Percentiles rank a stretch among this genome's conserved stretches.
Evolutionary conservation across 2,113 vertebrate genomes (phyloP).

Genomic region (Lethenteron reissneri): DNA sequence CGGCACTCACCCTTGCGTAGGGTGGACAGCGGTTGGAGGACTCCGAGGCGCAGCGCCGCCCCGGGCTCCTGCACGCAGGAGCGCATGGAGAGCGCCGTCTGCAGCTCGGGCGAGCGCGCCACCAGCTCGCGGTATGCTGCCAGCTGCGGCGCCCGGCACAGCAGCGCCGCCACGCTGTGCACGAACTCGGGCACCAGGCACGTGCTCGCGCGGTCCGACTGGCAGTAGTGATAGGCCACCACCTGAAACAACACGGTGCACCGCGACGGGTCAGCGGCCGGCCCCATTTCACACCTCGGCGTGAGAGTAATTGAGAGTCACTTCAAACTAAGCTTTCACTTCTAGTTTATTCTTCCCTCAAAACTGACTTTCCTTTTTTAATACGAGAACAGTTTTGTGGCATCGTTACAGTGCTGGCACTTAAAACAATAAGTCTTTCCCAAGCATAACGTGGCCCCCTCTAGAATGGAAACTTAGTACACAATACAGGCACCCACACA

Average conservation of each 20-base stretch:
- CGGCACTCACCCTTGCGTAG: constrained; percentile 60
- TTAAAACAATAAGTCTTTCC: too few species aligned
- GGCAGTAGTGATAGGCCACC: constrained; percentile 95
- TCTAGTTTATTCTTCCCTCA: too few species aligned
- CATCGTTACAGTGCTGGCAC: too few species aligned
- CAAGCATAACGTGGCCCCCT: too few species aligned
- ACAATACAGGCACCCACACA: too few species aligned
- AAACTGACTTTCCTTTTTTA: too few species aligned
- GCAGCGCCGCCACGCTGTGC: constrained; percentile 82
- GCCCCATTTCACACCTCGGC: too few species aligned
- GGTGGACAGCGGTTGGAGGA: constrained; percentile 65
- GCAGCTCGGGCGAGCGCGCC: constrained; percentile 68
- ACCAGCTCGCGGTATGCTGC: constrained; percentile 69
- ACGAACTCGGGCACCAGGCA: constrained; percentile 94
- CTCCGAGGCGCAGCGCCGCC: constrained; percentile 65
- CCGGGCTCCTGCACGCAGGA: constrained; percentile 94
- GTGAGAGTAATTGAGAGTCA: too few species aligned
- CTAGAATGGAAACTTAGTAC: too few species aligned
- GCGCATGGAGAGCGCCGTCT: constrained; percentile 76
- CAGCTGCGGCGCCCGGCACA: constrained; percentile 82
- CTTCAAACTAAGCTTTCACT: too few species aligned
- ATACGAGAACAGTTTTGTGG: too few species aligned
- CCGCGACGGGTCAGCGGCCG: too few species aligned
- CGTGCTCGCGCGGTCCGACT: constrained; percentile 92
- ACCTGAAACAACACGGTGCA: constrained; percentile 29